Evolutionary conservation across 2,797 vertebrate species (phyloP).

Genomic region (Leucoraja ocellata): DNA sequence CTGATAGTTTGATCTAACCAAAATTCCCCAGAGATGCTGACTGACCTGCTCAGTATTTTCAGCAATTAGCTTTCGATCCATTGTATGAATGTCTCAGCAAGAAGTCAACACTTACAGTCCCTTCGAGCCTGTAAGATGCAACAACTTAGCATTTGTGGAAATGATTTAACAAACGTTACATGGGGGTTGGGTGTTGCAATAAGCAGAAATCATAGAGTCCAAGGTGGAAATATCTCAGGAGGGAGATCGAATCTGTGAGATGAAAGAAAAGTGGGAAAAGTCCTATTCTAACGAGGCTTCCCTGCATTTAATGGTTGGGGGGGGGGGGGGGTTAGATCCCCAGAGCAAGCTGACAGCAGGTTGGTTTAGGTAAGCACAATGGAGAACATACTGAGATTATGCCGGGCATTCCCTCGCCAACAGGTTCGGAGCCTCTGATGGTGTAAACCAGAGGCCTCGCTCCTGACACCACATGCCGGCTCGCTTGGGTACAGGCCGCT

Average conservation of each 20-base stretch:
- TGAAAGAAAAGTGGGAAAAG: neutral
- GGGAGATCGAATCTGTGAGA: neutral
- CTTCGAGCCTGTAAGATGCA: neutral
- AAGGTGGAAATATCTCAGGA: neutral
- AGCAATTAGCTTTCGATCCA: too few relatives aligned
- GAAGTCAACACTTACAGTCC: neutral
- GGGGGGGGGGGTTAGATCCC: too few relatives aligned
- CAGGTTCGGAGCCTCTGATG: too few relatives aligned
- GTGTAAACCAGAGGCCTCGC: neutral
- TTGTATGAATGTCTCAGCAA: neutral
- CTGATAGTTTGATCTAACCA: too few relatives aligned
- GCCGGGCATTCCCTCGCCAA: too few relatives aligned
- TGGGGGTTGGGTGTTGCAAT: neutral
- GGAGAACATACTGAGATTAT: too few relatives aligned
- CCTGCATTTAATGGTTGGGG: neutral
- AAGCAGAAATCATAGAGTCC: neutral
- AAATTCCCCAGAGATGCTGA: too few relatives aligned
- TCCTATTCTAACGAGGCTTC: neutral
- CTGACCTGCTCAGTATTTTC: too few relatives aligned
- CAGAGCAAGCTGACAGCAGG: neutral
- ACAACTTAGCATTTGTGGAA: neutral
- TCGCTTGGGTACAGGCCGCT: neutral
- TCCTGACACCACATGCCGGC: neutral
- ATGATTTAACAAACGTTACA: neutral
- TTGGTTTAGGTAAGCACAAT: too few relatives aligned